Evolutionary conservation across 2,888 invertebrate genomes (phyloP).

Genomic region (Lottia scabra): DNA sequence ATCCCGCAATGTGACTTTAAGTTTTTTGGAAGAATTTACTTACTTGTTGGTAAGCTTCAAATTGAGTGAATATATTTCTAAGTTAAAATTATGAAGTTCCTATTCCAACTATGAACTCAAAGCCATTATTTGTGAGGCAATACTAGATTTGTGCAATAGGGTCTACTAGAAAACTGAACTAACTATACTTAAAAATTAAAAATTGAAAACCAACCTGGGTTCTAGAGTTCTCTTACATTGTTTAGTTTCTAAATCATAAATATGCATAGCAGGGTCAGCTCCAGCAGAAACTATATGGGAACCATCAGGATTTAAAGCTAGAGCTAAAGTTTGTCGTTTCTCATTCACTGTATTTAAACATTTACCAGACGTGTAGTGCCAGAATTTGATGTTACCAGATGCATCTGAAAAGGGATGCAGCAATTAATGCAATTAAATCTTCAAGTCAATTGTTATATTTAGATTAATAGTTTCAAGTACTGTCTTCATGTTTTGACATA

Average conservation of each 20-base stretch:
- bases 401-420: constrained; percentile 60
- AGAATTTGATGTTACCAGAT: constrained; percentile 65
- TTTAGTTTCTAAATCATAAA: constrained; percentile 65
- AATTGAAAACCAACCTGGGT: constrained; percentile 55
- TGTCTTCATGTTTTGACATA: no score
- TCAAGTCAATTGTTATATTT: no score
- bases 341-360: constrained; percentile 62
- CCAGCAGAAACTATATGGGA: constrained; percentile 61
- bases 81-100: no score
- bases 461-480: no score
- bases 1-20: no score
- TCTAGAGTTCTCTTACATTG: constrained; percentile 55
- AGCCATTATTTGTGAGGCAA: no score
- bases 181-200: not conserved
- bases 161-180: not conserved
- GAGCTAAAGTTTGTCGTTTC: constrained; percentile 52
- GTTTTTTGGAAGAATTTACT: no score
- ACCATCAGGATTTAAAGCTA: constrained; percentile 55
- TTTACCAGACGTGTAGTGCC: constrained; percentile 65
- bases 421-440: no score
- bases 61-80: no score
- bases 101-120: no score
- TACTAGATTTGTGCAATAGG: no score
- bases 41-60: no score
- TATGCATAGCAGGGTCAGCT: constrained; percentile 56